A percentile compares a stretch with the other conserved stretches of the same genome.
phyloP scores from a whole-genome alignment of 2,797 vertebrate genomes.

The Streptopelia turtur region DNA sequence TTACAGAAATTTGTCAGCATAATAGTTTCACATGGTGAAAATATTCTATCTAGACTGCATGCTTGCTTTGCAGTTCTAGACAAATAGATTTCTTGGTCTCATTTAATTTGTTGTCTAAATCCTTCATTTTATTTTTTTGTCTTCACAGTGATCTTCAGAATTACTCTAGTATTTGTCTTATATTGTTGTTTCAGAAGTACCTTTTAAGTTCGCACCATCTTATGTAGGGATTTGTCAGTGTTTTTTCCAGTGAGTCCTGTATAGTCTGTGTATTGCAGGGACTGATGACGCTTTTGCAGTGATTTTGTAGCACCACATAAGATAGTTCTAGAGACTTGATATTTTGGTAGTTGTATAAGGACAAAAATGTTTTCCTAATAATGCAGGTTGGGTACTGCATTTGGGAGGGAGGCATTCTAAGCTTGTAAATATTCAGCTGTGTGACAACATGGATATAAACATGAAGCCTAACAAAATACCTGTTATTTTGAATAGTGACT shows the following conservation, averaged over 20 bases:
- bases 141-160: background rate
- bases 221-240: background rate
- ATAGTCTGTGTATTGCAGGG: background rate
- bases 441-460: background rate
- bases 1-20: background rate
- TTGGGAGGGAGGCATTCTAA: background rate
- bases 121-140: background rate
- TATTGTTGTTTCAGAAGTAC: rapidly evolving
- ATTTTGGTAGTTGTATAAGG: background rate
- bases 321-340: background rate
- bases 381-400: background rate
- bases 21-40: background rate
- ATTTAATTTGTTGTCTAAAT: background rate
- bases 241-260: background rate
- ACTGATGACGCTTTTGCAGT: background rate
- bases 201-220: background rate
- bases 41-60: background rate
- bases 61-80: background rate
- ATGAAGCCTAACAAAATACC: background rate
- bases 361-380: background rate
- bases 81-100: background rate
- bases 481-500: background rate
- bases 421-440: background rate
- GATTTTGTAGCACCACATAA: background rate
- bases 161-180: background rate